Conservation (phyloP, 1,140 invertebrate genomes). For the Drosophila repletoides region DNA sequence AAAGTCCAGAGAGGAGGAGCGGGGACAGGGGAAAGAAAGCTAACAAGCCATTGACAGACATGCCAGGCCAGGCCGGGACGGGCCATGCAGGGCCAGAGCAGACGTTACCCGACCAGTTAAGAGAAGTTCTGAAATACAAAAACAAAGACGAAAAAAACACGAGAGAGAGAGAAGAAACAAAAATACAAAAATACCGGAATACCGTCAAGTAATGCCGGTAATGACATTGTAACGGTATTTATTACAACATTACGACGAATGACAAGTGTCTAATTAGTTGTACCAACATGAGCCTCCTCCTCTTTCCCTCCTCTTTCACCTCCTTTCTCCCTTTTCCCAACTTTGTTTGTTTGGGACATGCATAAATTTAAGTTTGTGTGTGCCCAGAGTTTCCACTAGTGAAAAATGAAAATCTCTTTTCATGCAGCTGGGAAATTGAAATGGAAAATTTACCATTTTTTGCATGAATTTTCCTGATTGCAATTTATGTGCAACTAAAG, state of each 20-base stretch:
- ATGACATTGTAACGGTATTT: constrained; percentile 80
- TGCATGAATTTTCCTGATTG: constrained; percentile 19
- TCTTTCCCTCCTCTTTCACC: neutral
- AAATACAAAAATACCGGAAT: constrained; percentile 38
- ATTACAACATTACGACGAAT: constrained; percentile 75
- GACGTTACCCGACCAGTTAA: constrained; percentile 35
- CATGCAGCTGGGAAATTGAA: neutral
- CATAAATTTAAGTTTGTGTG: constrained; percentile 26
- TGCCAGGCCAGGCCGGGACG: neutral
- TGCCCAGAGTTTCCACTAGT: constrained; percentile 1
- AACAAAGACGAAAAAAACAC: neutral
- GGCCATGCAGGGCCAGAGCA: neutral
- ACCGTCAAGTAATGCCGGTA: constrained; percentile 69
- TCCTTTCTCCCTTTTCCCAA: neutral
- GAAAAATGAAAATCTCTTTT: neutral
- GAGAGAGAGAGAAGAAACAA: neutral
- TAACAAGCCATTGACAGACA: constrained; percentile 75
- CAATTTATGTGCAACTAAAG: constrained; percentile 25
- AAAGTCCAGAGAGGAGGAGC: constrained; percentile 46
- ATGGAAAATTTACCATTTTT: constrained; percentile 24
- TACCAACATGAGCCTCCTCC: constrained; percentile 43
- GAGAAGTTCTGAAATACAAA: constrained; percentile 21
- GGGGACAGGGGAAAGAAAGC: constrained; percentile 40
- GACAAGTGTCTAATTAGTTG: constrained; percentile 78
- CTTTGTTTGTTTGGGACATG: constrained; percentile 24